A percentile compares a stretch with the other conserved stretches of the same genome.
Conservation (phyloP, 2,797 vertebrate genomes). For the Neopelma chrysocephalum region DNA sequence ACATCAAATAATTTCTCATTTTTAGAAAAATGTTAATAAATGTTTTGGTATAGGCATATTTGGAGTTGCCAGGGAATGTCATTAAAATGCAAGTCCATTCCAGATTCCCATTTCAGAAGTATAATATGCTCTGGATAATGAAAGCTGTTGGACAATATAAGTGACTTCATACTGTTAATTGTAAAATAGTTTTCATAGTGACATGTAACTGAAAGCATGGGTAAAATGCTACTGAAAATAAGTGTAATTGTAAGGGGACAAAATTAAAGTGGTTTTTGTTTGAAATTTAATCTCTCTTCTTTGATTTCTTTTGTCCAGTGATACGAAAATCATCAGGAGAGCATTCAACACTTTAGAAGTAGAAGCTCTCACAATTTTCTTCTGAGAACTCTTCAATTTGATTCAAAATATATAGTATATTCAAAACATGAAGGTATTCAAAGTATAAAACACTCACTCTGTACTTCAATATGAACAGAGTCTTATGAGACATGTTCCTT, state of each 20-base stretch:
- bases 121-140: background rate
- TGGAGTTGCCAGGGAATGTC: background rate
- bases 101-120: background rate
- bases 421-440: background rate
- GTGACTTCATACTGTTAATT: background rate
- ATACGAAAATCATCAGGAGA: background rate
- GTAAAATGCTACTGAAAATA: background rate
- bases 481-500: background rate
- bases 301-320: background rate
- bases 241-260: background rate
- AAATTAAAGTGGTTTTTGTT: background rate
- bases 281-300: background rate
- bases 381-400: background rate
- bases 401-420: background rate
- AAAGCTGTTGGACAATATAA: conserved; percentile 2
- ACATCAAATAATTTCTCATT: background rate
- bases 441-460: background rate
- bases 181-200: background rate
- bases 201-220: background rate
- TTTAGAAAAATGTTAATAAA: background rate
- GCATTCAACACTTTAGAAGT: background rate
- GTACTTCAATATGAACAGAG: background rate
- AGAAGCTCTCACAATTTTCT: background rate
- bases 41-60: background rate
- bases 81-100: background rate